Conservation (phyloP, 2,888 invertebrate genomes). For the Aelia acuminata region DNA sequence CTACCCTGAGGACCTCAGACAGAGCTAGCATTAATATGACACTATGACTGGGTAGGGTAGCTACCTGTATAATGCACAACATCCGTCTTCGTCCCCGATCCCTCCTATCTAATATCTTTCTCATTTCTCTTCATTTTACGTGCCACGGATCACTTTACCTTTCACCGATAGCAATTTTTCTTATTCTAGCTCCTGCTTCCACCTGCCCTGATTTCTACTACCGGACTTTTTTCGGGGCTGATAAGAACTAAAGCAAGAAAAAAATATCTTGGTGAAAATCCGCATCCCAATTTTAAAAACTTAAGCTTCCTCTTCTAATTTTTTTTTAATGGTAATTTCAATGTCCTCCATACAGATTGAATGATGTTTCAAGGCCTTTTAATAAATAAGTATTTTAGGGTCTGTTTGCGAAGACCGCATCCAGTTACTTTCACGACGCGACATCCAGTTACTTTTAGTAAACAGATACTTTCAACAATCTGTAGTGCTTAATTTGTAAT, state of each 20-base stretch:
- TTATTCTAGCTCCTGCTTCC: background rate
- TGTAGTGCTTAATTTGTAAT: no score
- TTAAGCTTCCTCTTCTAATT: no score
- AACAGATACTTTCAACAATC: no score
- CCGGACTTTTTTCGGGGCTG: background rate
- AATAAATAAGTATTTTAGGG: no score
- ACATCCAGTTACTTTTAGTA: no score
- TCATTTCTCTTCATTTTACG: conserved; percentile 31
- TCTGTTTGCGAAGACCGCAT: no score
- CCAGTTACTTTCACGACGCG: no score
- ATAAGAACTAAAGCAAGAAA: background rate
- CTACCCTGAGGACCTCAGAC: background rate
- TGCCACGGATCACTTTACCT: conserved; percentile 37
- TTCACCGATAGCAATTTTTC: conserved; percentile 36
- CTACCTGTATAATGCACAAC: conserved; percentile 19
- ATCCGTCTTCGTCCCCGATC: conserved; percentile 40
- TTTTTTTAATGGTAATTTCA: no score
- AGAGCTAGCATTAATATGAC: conserved; percentile 1
- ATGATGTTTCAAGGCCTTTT: no score
- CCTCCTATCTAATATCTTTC: conserved; percentile 26
- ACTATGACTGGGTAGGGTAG: background rate
- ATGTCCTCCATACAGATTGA: no score
- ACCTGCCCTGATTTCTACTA: background rate
- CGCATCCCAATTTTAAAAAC: no score
- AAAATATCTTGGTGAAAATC: no score